Conservation (phyloP, 2,888 invertebrate species). For the Oscheius sp. region DNA sequence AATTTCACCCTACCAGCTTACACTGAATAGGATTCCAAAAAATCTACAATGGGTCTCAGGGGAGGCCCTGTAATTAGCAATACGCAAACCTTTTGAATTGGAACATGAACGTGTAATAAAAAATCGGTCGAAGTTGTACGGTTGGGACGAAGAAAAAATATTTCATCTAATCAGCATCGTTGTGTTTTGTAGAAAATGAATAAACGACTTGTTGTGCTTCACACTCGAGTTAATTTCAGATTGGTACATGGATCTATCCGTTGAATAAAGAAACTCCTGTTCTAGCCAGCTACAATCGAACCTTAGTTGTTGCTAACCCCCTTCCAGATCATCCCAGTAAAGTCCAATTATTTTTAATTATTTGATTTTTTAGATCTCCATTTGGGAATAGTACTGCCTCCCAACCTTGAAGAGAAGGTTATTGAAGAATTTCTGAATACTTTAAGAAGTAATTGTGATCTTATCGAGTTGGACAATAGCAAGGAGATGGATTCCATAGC, state of each 20-base stretch:
- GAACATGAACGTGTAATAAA: too few species aligned
- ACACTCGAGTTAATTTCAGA: background rate
- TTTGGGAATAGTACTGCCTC: background rate
- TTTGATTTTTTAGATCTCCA: background rate
- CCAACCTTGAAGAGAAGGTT: background rate
- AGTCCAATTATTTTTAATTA: background rate
- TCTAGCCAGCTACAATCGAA: background rate
- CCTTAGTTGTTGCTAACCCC: background rate
- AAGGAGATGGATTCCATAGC: too few species aligned
- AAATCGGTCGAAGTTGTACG: too few species aligned
- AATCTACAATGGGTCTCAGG: too few species aligned
- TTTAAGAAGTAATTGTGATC: background rate
- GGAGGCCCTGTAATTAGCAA: too few species aligned
- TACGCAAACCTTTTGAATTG: too few species aligned
- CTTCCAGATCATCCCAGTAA: background rate
- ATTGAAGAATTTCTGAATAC: background rate
- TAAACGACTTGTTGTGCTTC: background rate
- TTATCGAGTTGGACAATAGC: background rate
- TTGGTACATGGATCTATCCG: slow-evolving; percentile 5
- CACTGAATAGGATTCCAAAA: too few species aligned
- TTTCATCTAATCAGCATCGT: background rate
- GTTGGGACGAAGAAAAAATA: too few species aligned
- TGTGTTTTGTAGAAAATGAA: too few species aligned
- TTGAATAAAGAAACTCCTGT: slow-evolving; percentile 1
- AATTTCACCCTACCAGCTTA: too few species aligned